Evolutionary conservation across 2,888 invertebrate species (phyloP).

Genomic region (Pegoplata infirma): DNA sequence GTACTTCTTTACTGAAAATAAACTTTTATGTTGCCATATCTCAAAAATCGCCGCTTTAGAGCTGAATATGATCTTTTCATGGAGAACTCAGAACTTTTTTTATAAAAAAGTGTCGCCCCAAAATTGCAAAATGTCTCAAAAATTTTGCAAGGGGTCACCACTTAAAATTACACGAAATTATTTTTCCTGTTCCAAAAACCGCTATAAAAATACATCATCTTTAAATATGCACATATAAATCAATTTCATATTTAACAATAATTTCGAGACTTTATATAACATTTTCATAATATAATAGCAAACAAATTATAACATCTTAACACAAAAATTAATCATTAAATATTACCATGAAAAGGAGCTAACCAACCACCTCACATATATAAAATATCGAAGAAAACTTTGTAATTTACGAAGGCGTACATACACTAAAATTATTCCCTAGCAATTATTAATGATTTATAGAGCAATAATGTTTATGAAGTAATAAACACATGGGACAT

Average conservation of each 20-base stretch:
- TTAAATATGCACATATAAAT: not conserved
- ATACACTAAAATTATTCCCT: conserved; percentile 47
- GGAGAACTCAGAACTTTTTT: too few species aligned
- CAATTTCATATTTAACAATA: not conserved
- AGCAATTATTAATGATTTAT: conserved; percentile 62
- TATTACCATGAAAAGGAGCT: not conserved
- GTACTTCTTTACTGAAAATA: too few species aligned
- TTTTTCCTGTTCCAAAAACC: too few species aligned
- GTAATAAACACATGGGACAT: conserved; percentile 57
- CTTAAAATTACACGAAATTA: too few species aligned
- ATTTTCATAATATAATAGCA: too few species aligned
- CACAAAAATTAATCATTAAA: conserved; percentile 41
- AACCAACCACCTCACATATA: not conserved
- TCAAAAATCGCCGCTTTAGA: too few species aligned
- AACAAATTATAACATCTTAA: conserved; percentile 38
- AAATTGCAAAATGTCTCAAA: too few species aligned
- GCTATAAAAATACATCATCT: not conserved
- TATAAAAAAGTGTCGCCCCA: too few species aligned
- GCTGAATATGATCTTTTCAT: too few species aligned
- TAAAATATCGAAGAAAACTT: conserved; percentile 44
- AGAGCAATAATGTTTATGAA: conserved; percentile 59
- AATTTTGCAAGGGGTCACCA: too few species aligned
- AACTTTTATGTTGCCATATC: too few species aligned
- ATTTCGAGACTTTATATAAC: not conserved
- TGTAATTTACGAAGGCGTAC: conserved; percentile 40